A percentile compares a stretch with the other conserved stretches of the same genome.
Conservation (phyloP, 2,888 invertebrate species). For the Dicyrtoma fusca region DNA sequence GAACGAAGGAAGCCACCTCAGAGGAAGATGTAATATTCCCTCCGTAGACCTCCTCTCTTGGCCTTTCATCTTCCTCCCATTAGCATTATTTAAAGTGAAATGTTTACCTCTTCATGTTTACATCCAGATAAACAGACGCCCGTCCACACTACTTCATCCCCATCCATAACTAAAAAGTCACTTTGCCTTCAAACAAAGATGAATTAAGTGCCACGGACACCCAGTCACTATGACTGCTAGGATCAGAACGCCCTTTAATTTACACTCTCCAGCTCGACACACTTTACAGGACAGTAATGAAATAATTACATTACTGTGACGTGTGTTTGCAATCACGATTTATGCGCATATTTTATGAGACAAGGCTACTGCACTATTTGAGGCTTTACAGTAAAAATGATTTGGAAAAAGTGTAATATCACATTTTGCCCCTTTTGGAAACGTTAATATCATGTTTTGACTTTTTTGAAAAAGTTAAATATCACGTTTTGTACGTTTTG, state of each 20-base stretch:
- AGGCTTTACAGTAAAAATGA: too few species aligned
- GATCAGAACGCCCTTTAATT: neutral
- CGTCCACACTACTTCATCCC: neutral
- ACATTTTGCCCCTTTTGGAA: too few species aligned
- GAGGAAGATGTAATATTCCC: constrained; percentile 2
- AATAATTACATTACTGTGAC: too few species aligned
- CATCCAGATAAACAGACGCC: neutral
- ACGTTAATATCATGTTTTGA: too few species aligned
- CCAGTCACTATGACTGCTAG: neutral
- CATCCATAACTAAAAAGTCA: constrained; percentile 4
- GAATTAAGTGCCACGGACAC: constrained; percentile 22
- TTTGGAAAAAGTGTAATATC: too few species aligned
- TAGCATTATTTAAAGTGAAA: constrained; percentile 32
- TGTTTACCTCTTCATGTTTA: constrained; percentile 32
- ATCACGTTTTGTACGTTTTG: too few species aligned
- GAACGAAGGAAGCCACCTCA: neutral
- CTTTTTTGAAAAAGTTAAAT: too few species aligned
- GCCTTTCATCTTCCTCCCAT: constrained; percentile 30
- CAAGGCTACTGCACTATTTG: too few species aligned
- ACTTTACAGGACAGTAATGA: neutral
- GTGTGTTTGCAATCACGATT: too few species aligned
- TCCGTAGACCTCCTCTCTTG: constrained; percentile 1
- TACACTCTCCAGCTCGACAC: neutral
- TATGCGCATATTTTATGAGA: too few species aligned
- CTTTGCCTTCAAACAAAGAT: constrained; percentile 28